Percentiles rank a stretch among this genome's conserved stretches.
Evolutionary conservation across 2,888 invertebrate species (phyloP).

Genomic region (Lymantria dispar): DNA sequence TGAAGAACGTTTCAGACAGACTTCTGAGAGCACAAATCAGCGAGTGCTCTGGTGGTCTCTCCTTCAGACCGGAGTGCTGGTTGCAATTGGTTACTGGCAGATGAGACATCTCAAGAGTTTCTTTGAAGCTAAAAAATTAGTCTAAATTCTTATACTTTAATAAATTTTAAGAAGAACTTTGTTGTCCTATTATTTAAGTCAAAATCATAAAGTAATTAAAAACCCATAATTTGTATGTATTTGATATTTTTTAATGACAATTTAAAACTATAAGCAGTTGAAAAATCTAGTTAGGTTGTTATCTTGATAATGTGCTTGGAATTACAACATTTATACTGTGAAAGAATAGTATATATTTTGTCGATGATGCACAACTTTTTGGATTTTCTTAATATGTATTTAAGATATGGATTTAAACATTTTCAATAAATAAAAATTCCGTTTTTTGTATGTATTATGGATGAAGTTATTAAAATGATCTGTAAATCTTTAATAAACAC

Average conservation of each 20-base stretch:
- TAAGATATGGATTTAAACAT: too few relatives aligned
- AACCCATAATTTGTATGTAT: constrained; percentile 23
- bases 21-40: constrained; percentile 98
- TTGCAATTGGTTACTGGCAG: constrained; percentile 98
- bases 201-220: not conserved
- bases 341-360: too few relatives aligned
- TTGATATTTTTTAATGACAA: constrained; percentile 18
- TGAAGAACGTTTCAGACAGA: constrained; percentile 98
- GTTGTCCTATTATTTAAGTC: constrained; percentile 20
- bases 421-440: too few relatives aligned
- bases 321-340: too few relatives aligned
- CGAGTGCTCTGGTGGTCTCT: constrained; percentile 98
- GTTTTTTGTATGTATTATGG: too few relatives aligned
- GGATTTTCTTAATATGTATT: too few relatives aligned
- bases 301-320: constrained; percentile 11
- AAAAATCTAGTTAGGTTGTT: too few relatives aligned
- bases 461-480: constrained; percentile 40
- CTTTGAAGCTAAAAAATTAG: constrained; percentile 99
- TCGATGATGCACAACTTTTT: too few relatives aligned
- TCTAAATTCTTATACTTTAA: constrained; percentile 74
- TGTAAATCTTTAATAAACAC: constrained; percentile 63
- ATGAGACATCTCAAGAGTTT: constrained; percentile 99
- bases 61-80: constrained; percentile 93
- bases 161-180: not conserved
- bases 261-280: too few relatives aligned